Percentiles rank a stretch among this genome's conserved stretches.
These are phyloP conservation scores for Morphnarchus princeps DNA, from an alignment of 2,113 vertebrate genomes.

Conservation along the genomic window DNA sequence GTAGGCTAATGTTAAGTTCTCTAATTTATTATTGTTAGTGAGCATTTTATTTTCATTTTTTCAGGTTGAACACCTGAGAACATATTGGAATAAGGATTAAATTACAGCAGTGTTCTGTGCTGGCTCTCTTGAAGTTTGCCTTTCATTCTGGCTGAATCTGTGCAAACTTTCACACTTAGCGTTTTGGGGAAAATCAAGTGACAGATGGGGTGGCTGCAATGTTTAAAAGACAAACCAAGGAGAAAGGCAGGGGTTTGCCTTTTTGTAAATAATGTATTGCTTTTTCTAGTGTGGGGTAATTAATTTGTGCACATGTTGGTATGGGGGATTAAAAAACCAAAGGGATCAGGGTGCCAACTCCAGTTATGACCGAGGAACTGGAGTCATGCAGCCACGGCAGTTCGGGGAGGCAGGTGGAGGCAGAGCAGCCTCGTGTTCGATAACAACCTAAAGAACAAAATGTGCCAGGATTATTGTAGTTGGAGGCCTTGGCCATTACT, in stretches of 20 bases:
- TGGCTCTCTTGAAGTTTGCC: background rate
- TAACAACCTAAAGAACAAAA: background rate
- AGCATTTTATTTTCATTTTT: background rate
- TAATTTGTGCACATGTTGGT: background rate
- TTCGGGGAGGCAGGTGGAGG: background rate
- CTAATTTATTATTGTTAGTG: background rate
- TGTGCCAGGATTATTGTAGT: background rate
- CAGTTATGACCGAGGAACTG: accelerated
- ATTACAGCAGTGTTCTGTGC: background rate
- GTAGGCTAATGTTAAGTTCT: background rate
- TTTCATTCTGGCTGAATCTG: background rate
- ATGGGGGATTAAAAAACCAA: background rate
- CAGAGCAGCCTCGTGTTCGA: accelerated
- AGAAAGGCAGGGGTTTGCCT: background rate
- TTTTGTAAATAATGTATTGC: background rate
- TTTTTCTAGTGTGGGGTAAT: background rate
- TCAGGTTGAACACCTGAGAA: background rate
- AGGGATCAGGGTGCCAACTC: too few species aligned
- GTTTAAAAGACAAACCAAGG: background rate
- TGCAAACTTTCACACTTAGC: background rate
- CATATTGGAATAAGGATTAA: background rate
- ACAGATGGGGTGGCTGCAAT: background rate
- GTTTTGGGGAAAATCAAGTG: background rate
- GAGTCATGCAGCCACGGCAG: background rate
- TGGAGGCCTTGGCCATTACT: background rate